Base-by-base conservation (phyloP, 1,140 invertebrate species). In the Heterodera carotae region DNA sequence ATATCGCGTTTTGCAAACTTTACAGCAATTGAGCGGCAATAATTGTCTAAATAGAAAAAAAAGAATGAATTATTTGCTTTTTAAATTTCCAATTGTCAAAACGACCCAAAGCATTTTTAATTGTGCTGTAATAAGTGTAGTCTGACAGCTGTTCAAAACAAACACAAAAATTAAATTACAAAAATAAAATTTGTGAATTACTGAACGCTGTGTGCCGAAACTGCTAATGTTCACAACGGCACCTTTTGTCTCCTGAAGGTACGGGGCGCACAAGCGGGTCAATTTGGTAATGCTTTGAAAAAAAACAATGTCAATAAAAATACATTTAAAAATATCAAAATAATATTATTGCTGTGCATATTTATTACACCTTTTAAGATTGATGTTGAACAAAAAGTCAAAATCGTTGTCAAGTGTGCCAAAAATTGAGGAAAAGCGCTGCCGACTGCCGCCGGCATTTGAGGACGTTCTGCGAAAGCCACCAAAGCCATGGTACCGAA, bases 331-430 rank as follows among this genome's bases (percentile, higher is more conserved):
- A 36, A 48, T 22, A n/a, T 5, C 15, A 22, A 2, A 56, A 56
- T n/a, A 7, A 25, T 31, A 73, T 73, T 67, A 2, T 27, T n/a
- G 8, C 31, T 18, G 15, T 43, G 39, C 39, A 43, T 8, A 43
- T 8, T 6, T 3, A 22, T 5, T 29, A 10, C 36, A 78, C 76
- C 76, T 78, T 53, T 78, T 78, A 3, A 78, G 53, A 43, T 78
- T 78, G 29, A 78, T 78, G 59, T 78, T 78, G 34, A 78, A 78
- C n/a, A 78, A 67, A 36, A 60, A 78, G 39, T 78, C 77, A 78
- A 78, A 78, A 25, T 78, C 53, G 34, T 64, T 53, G 36, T 77
- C 75, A 39, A 48, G 31, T 29, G 48, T 36, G 53, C 36, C 56
- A 60, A 60, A 64, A 74, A 10, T 56, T 74, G 2, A 56, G 36